Conservation (phyloP, 1,140 invertebrate species). For the Coenobita brevimanus region DNA sequence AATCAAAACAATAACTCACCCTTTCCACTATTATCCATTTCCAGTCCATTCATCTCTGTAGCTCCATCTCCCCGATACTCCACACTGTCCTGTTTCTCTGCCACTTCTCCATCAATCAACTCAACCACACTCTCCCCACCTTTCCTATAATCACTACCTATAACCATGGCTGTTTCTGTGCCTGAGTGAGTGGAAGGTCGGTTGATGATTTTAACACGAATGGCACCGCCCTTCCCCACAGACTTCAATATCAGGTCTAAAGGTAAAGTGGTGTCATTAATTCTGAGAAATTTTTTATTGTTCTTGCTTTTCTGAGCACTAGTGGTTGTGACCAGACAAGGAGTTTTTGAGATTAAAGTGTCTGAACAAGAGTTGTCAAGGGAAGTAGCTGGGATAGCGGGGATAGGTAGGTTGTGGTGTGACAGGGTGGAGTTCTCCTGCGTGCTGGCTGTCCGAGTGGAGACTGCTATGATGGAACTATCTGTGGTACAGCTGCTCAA, state of each 20-base stretch:
- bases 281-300: constrained; percentile 39
- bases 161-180: neutral
- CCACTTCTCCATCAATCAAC: constrained; percentile 40
- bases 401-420: no score
- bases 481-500: no score
- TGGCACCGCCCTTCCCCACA: constrained; percentile 43
- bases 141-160: no score
- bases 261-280: constrained; percentile 53
- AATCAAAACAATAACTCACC: no score
- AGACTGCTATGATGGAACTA: no score
- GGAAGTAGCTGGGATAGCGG: no score
- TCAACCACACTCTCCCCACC: constrained; percentile 46
- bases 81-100: neutral
- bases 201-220: constrained; percentile 56
- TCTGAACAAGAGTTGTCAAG: no score
- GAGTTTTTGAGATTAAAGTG: neutral
- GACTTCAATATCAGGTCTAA: constrained; percentile 52
- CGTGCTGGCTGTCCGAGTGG: no score
- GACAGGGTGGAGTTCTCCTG: no score
- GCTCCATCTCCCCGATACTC: no score
- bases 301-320: neutral
- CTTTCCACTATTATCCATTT: no score
- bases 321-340: neutral
- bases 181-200: constrained; percentile 40
- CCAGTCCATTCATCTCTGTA: no score